Base-by-base conservation (phyloP, 1,140 invertebrate genomes). In the Coboldia fuscipes region DNA sequence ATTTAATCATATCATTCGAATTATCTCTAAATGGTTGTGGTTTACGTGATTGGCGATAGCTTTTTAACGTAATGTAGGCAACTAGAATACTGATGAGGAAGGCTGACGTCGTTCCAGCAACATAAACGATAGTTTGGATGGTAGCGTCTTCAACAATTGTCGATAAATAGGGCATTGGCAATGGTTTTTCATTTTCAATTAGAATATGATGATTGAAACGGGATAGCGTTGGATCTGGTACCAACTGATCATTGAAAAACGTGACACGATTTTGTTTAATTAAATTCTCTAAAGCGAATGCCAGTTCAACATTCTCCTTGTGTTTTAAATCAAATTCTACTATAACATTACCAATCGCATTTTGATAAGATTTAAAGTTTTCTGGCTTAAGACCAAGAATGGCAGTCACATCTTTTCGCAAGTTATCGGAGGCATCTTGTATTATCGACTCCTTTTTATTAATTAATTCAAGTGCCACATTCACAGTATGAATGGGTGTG, bases 291-390 rank as follows among this genome's bases (percentile, higher is more conserved):
- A 55, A 50, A 36, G 48, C 48, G 30, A 50, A 54, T n/a, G 52
- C 52, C 37, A 45, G 34, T 33, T 54, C 48, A 36, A 55, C 44
- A 41, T 55, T 55, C 31, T 41, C 38, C 6, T 42, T 47, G 33
- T 52, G 45, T 36, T 51, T 48, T 35, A 55, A 34, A 32, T 55
- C 51, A 27, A 55, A 55, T 12, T 45, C 44, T 15, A 55, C 44
- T 3, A 46, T 42, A 0, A 43, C 45, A 0, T 43, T 44, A 2
- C 52, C 51, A 29, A 54, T 51, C 5, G 49, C 42, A 41, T 54
- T 52, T 39, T 55, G 51, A 36, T 55, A 51, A 2, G 54, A 51
- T 2, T 51, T 45, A n/a, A 55, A 34, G 39, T 55, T 55, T 36
- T 54, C 51, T 8, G 47, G 39, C 0, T 38, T 38, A 9, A 45